Conservation (phyloP, 2,888 invertebrate species). For the Epistrophe eligans region DNA sequence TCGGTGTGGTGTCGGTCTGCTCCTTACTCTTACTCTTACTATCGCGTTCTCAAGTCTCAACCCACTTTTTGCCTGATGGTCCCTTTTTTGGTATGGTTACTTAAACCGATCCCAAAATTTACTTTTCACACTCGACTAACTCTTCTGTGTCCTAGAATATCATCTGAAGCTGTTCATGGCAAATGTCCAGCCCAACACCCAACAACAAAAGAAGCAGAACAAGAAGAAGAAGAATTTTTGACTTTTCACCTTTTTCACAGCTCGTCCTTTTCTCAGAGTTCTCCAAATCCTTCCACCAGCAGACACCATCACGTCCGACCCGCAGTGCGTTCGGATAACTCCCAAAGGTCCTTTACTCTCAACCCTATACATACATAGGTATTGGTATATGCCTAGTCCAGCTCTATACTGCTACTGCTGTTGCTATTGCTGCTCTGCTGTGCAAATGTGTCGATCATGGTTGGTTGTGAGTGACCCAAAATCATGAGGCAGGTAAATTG, state of each 20-base stretch:
- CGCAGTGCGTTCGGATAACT: constrained; percentile 38
- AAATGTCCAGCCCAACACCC: constrained; percentile 35
- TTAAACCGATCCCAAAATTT: constrained; percentile 54
- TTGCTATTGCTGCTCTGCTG: constrained; percentile 5
- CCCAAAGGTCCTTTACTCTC: constrained; percentile 29
- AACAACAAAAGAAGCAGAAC: constrained; percentile 35
- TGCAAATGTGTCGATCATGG: constrained; percentile 72
- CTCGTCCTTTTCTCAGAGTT: constrained; percentile 25
- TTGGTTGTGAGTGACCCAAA: constrained; percentile 60
- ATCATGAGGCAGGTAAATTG: constrained; percentile 65
- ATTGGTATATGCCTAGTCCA: neutral
- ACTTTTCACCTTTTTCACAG: constrained; percentile 59
- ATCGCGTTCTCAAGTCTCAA: neutral
- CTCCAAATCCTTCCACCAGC: constrained; percentile 55
- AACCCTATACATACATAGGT: neutral
- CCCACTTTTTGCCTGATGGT: neutral
- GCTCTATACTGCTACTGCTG: neutral
- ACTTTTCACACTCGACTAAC: constrained; percentile 69
- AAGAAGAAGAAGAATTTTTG: constrained; percentile 52
- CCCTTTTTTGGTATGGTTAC: constrained; percentile 11
- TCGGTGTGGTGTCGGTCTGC: constrained; percentile 8
- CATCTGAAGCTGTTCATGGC: constrained; percentile 14
- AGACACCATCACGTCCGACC: constrained; percentile 59
- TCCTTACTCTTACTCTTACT: neutral
- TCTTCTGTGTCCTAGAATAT: constrained; percentile 21